Evolutionary conservation across 2,113 vertebrate genomes (phyloP).

Genomic region (Albula glossodonta): DNA sequence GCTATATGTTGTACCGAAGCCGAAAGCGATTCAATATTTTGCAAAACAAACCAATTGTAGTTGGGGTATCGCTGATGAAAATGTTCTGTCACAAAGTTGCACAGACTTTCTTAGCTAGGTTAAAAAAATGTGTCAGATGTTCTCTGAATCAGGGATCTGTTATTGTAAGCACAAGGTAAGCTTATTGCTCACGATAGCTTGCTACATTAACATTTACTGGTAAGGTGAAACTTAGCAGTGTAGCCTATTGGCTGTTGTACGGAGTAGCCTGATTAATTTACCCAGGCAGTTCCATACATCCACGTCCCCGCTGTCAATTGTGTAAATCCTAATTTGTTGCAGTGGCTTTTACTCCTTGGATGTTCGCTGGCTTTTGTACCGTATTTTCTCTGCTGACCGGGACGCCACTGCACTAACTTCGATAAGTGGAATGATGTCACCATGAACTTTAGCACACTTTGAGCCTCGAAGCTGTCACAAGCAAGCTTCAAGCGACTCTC

Average conservation of each 20-base stretch:
- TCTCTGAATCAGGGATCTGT: neutral
- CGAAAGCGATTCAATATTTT: too few relatives aligned
- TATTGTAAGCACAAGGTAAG: slow-evolving; percentile 20
- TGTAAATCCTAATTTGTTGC: too few relatives aligned
- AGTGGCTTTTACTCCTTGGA: neutral
- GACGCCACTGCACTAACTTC: neutral
- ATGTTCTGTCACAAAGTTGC: slow-evolving; percentile 54
- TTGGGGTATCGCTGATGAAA: slow-evolving; percentile 22
- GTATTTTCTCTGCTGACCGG: too few relatives aligned
- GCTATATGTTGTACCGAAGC: too few relatives aligned
- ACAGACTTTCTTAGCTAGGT: slow-evolving; percentile 9
- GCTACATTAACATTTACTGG: neutral
- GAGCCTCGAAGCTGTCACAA: neutral
- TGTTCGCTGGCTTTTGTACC: neutral
- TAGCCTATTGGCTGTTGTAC: neutral
- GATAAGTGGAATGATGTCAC: neutral
- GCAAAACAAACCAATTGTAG: neutral
- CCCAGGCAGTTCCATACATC: too few relatives aligned
- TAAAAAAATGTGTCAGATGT: slow-evolving; percentile 31
- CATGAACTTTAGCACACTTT: slow-evolving; percentile 22
- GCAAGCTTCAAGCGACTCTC: too few relatives aligned
- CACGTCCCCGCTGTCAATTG: too few relatives aligned
- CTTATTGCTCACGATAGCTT: neutral
- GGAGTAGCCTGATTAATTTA: too few relatives aligned
- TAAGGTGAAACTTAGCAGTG: neutral